Conservation (phyloP, 2,888 invertebrate genomes). For the Ochropleura plecta region DNA sequence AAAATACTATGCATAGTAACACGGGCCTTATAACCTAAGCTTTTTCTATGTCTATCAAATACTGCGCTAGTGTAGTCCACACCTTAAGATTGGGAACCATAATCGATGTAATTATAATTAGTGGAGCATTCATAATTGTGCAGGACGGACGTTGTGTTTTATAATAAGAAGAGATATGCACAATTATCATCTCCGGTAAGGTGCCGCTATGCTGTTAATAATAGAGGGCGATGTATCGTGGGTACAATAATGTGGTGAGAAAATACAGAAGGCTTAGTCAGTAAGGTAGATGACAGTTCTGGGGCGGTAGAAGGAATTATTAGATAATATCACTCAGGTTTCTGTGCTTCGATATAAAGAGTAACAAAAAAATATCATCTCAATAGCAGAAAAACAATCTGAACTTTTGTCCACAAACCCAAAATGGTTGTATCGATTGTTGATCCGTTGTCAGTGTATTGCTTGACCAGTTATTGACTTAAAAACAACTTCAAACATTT, state of each 20-base stretch:
- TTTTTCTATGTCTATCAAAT: background rate
- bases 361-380: background rate
- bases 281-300: background rate
- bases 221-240: conserved; percentile 69
- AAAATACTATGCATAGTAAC: background rate
- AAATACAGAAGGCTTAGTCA: conserved; percentile 34
- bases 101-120: conserved; percentile 56
- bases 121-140: conserved; percentile 35
- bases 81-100: conserved; percentile 9
- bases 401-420: background rate
- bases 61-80: background rate
- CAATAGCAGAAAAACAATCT: background rate
- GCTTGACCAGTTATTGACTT: background rate
- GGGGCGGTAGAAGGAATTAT: background rate
- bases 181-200: conserved; percentile 60
- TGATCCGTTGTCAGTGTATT: background rate
- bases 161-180: conserved; percentile 52
- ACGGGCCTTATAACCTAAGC: background rate
- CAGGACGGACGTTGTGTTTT: conserved; percentile 49
- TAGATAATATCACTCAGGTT: background rate
- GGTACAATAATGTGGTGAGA: conserved; percentile 14
- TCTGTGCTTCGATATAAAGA: background rate
- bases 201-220: conserved; percentile 69
- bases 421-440: background rate
- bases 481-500: background rate